Evolutionary conservation across 2,888 invertebrate genomes (phyloP).

Genomic region (Pycnomerus fuliginosus): DNA sequence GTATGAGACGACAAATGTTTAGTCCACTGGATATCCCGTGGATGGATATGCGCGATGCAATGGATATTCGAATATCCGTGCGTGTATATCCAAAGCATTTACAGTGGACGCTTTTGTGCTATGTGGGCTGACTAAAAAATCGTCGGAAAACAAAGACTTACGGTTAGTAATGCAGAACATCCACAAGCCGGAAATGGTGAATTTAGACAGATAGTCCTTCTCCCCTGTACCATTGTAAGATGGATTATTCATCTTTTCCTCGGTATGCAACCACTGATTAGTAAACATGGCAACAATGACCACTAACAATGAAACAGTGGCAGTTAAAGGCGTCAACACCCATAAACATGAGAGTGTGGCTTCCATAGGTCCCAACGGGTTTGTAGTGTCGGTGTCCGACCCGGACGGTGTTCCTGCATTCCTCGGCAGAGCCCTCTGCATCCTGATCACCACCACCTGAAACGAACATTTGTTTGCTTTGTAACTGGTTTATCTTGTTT

Average conservation of each 20-base stretch:
- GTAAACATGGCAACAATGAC: slow-evolving; percentile 74
- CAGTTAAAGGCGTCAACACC: slow-evolving; percentile 65
- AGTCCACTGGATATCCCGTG: too few relatives aligned
- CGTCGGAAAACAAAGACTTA: slow-evolving; percentile 59
- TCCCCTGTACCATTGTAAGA: slow-evolving; percentile 75
- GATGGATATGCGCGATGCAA: too few relatives aligned
- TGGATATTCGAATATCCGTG: too few relatives aligned
- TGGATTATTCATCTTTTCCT: slow-evolving; percentile 80
- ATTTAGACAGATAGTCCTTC: slow-evolving; percentile 68
- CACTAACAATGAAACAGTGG: slow-evolving; percentile 69
- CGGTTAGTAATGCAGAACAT: slow-evolving; percentile 76
- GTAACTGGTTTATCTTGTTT: too few relatives aligned
- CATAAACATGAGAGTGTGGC: slow-evolving; percentile 64
- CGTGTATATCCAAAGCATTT: too few relatives aligned
- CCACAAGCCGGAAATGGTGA: slow-evolving; percentile 81
- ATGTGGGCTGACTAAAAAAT: too few relatives aligned
- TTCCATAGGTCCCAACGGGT: slow-evolving; percentile 54
- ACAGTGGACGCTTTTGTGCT: too few relatives aligned
- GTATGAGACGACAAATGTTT: too few relatives aligned
- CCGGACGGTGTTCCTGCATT: slow-evolving; percentile 37
- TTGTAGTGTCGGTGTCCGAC: slow-evolving; percentile 36
- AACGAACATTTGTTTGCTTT: too few relatives aligned
- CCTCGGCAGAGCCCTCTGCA: neutral
- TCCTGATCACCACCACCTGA: too few relatives aligned
- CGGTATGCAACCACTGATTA: slow-evolving; percentile 84